Base-by-base conservation (phyloP, 2,888 invertebrate genomes). In the Cetonia aurata region DNA sequence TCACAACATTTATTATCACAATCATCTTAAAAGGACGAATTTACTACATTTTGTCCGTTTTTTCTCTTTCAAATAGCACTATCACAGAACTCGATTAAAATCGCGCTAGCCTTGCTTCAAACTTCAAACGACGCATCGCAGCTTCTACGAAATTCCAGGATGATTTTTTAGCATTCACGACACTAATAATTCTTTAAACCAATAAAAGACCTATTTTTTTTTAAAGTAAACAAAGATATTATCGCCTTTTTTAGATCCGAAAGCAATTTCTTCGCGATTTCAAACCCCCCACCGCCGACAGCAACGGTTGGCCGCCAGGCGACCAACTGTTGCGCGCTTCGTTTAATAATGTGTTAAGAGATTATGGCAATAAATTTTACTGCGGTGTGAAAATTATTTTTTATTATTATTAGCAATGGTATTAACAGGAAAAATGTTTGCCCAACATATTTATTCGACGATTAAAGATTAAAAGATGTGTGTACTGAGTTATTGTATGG, bases 351-450 rank as follows among this genome's bases (percentile, higher is more conserved):
- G 66, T 66, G 66, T 42, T 66, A 66, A 52, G 41, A 66, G 66
- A 53, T 66, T 66, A 66, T 53, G 53, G 66, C 66, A 66, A 66
- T 53, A 66, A 66, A 66, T 19, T 15, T 66, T 66, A 66, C 25
- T 42, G 41, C 42, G 33, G 12, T 15, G 42, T 19, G 57, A 57
- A 57, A 42, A 57, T 57, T 42, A 57, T 57, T 57, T 17, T 57
- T 37, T 37, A 37, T 37, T 37, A 37, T 37, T 37, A 37, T 37
- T 37, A 37, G 37, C 10, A 37, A 8, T 8, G 37, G 37, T 10
- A 37, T 37, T 37, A 37, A 37, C n/a, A 44, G 42, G 57, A 15
- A 57, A 42, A 4, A 12, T 57, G 19, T 57, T 57, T 57, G 17
- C 42, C 19, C 6, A 42, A 57, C 19, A 57, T 17, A 57, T 57